These are phyloP conservation scores for Malacoraja senta DNA, from an alignment of 2,797 vertebrate species.

Conservation along the genomic window DNA sequence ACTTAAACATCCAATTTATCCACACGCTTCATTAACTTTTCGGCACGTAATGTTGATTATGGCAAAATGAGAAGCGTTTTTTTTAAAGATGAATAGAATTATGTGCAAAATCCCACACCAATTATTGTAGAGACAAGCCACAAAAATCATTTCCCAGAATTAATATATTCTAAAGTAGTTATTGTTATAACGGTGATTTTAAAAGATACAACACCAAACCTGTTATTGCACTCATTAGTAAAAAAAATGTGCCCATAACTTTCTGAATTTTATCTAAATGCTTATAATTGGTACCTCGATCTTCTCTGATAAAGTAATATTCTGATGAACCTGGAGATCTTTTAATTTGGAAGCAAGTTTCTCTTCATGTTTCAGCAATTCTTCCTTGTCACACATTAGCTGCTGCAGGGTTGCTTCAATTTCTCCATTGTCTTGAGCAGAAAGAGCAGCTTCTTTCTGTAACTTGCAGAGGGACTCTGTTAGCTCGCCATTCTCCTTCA, in stretches of 20 bases:
- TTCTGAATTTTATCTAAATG: slow-evolving; percentile 44
- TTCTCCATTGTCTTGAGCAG: slow-evolving; percentile 59
- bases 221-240: slow-evolving; percentile 20
- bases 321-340: slow-evolving; percentile 71
- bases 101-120: background rate
- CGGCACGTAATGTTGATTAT: background rate
- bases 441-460: slow-evolving; percentile 53
- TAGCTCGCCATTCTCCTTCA: slow-evolving; percentile 54
- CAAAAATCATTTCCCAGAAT: background rate
- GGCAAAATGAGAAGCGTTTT: background rate
- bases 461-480: slow-evolving; percentile 55
- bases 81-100: no score
- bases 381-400: slow-evolving; percentile 61
- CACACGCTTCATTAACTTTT: background rate
- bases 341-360: slow-evolving; percentile 65
- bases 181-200: slow-evolving; percentile 54
- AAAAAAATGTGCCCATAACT: slow-evolving; percentile 10
- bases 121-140: background rate
- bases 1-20: slow-evolving; percentile 3
- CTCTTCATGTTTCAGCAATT: slow-evolving; percentile 67
- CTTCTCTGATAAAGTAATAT: slow-evolving; percentile 73
- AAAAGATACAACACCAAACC: slow-evolving; percentile 22
- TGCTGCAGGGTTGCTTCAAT: slow-evolving; percentile 58
- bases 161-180: background rate
- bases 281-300: slow-evolving; percentile 61